A percentile compares a stretch with the other conserved stretches of the same genome.
Evolutionary conservation across 1,140 invertebrate species (phyloP).

Genomic region (Mactra quadrangularis): DNA sequence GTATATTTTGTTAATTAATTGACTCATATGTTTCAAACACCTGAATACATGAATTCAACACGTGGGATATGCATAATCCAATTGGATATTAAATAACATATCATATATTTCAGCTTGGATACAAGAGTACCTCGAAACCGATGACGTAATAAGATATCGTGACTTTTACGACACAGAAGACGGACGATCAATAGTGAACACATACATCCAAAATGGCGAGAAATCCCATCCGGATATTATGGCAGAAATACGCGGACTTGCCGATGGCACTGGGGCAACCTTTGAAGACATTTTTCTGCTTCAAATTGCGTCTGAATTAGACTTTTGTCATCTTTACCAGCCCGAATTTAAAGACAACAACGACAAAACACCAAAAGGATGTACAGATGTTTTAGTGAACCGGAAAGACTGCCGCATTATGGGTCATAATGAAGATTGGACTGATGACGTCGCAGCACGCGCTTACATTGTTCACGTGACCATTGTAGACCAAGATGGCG

Average conservation of each 20-base stretch:
- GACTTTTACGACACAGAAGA: too few relatives aligned
- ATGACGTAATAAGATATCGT: too few relatives aligned
- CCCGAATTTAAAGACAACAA: too few relatives aligned
- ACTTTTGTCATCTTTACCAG: not conserved
- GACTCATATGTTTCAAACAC: too few relatives aligned
- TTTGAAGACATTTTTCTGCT: constrained; percentile 38
- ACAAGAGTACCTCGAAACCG: too few relatives aligned
- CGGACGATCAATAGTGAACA: too few relatives aligned
- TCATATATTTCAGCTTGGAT: too few relatives aligned
- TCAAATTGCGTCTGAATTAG: constrained; percentile 34
- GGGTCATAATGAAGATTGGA: constrained; percentile 52
- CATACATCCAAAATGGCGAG: too few relatives aligned
- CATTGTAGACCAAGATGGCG: not conserved
- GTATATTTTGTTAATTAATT: too few relatives aligned
- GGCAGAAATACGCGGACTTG: constrained; percentile 30
- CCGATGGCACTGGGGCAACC: not conserved
- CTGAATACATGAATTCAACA: not conserved
- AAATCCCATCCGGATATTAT: constrained; percentile 16
- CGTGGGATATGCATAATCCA: not conserved
- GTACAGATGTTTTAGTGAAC: constrained; percentile 46
- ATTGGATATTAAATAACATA: not conserved
- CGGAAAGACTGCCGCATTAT: constrained; percentile 10
- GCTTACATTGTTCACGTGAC: constrained; percentile 32
- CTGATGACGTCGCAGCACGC: not conserved
- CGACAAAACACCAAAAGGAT: constrained; percentile 42